Evolutionary conservation across 2,888 invertebrate species (phyloP), one percentile per base, ranked within the genome.

Genomic region (Caenorhabditis sinica): DNA sequence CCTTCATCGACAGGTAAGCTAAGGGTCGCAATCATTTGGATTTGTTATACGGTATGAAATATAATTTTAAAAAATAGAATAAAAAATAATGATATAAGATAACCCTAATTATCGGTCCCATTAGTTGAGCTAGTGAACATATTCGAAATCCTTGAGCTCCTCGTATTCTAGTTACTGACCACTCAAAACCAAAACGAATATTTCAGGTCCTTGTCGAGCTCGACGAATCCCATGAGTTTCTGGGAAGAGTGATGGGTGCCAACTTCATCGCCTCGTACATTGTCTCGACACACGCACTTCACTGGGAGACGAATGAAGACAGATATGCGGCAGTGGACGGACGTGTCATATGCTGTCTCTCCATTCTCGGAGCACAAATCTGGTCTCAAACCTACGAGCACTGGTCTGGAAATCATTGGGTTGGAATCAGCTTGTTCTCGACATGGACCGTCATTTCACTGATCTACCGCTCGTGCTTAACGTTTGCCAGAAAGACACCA

Each of bases 361-460:
- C 88, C 36, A 92, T 92, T 74, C 88, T 92, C 28, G 86, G 87
- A 2, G 92, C 90, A 11, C 92, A 92, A 82, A 71, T 92, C 25
- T 92, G 92, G 92, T 92, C 92, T 2, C 92, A 92, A 82, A 85
- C 82, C 2, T 85, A 89, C 72, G 56, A 85, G 13, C 87, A 90
- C 72, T 92, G 92, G 92, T 87, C 89, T 15, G 90, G 88, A 53
- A 87, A 86, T 28, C 92, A 92, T 75, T 92, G 92, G 92, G 88
- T 92, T 33, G 88, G 92, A 25, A 92, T 92, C 82, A 85, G 86
- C 11, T 86, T 92, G 17, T 92, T 92, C 84, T 90, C 90, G 8
- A 90, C 87, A 13, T 92, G 92, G 92, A 92, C 92, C 0, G 73
- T 88, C 11, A 86, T 90, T 45, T 86, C 92, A 17, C 58, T 90